phyloP scores from a whole-genome alignment of 2,797 vertebrate species.

The Tokudaia tokunoshimensis region DNA sequence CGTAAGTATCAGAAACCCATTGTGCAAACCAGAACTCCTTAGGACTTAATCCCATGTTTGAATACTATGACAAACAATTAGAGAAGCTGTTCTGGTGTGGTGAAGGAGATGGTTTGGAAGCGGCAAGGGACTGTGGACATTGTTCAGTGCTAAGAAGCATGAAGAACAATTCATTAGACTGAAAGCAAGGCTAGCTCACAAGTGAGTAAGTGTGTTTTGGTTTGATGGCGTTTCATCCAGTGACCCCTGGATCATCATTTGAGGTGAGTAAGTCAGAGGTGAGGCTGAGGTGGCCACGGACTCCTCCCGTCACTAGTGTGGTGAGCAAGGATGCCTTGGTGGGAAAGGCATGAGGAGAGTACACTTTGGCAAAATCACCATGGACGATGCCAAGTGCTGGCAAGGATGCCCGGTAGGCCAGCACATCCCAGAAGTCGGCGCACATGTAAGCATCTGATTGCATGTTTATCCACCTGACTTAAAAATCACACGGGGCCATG shows the following conservation, averaged over 20 bases:
- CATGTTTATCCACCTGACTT: background rate
- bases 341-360: background rate
- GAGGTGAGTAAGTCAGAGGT: constrained; percentile 32
- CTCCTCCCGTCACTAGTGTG: background rate
- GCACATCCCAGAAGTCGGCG: background rate
- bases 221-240: background rate
- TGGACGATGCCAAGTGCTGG: background rate
- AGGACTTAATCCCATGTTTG: no score
- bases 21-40: no score
- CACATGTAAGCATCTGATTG: background rate
- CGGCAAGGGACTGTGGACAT: no score
- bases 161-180: no score
- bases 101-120: no score
- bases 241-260: background rate
- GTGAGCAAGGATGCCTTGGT: constrained; percentile 35
- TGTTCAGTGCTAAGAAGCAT: no score
- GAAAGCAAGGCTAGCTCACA: no score
- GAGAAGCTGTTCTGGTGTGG: no score
- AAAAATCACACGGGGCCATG: background rate
- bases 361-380: background rate
- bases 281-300: background rate
- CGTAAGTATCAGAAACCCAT: no score
- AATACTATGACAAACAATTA: no score
- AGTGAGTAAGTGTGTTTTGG: no score
- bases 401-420: background rate